Conservation (phyloP, 2,797 vertebrate genomes). For the Philypnodon macrostomus region DNA sequence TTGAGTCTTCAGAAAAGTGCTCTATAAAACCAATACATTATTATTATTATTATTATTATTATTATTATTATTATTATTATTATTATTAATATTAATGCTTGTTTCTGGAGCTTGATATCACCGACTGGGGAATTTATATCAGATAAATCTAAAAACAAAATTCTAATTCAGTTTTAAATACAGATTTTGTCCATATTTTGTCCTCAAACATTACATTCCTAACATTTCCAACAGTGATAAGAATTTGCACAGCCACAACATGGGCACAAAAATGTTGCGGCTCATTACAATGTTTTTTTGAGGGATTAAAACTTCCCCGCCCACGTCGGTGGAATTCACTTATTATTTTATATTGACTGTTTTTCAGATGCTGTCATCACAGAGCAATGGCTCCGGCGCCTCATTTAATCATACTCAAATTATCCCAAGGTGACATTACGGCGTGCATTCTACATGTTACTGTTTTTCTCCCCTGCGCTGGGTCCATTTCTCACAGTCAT, state of each 20-base stretch:
- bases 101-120: no score
- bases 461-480: conserved; percentile 35
- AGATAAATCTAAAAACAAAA: no score
- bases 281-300: conserved; percentile 3
- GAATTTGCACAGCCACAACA: background rate
- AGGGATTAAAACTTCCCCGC: conserved; percentile 16
- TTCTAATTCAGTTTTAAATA: background rate
- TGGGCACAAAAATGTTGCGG: background rate
- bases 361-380: conserved; percentile 56
- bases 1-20: no score
- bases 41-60: no score
- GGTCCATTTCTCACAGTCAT: conserved; percentile 77
- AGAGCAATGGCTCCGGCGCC: conserved; percentile 39
- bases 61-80: no score
- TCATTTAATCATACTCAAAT: conserved; percentile 67
- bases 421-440: conserved; percentile 78
- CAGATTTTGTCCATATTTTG: background rate
- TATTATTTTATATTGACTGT: conserved; percentile 34
- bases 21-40: no score
- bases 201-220: no score
- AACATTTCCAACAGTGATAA: background rate
- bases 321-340: conserved; percentile 23
- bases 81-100: no score
- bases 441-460: conserved; percentile 59
- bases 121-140: background rate